Base-by-base conservation (phyloP, 2,888 invertebrate genomes). In the Melipona bicolor region DNA sequence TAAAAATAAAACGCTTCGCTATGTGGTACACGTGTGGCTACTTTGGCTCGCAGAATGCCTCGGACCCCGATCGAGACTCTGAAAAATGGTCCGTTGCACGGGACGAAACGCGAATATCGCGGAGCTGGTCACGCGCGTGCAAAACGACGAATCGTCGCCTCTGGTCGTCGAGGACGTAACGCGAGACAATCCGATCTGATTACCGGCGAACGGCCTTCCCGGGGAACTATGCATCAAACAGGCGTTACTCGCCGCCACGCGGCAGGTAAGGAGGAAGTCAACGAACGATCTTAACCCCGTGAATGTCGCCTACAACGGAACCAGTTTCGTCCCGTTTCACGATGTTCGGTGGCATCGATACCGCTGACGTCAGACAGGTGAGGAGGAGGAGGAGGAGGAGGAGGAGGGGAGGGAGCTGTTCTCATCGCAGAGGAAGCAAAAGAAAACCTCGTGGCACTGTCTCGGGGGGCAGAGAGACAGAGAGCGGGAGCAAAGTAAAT, bases 211-310 rank as follows among this genome's bases (percentile, higher is more conserved):
- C 64, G 79, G 11, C 69, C 79, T 73, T 79, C 79, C 49, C 15
- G 50, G 49, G n/a, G 50, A 36, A 64, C 62, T 69, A 81, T 56
- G 62, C 68, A 17, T 65, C 52, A 24, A 67, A 70, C 64, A 43
- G 27, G 62, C 77, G 64, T 69, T 79, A 70, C 76, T 24, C 43
- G 56, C 52, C 19, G 27, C 17, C 59, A 21, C 36, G 9, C 36
- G 36, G 9, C 43, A 43, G 43, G 43, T 43, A 43, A 43, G n/a
- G 54, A 36, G 64, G 21, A 61, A 80, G 82, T 80, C 82, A 83
- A 83, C 80, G 82, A 75, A 83, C 82, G 82, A 75, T 82, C 82
- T 75, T 70, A 79, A 82, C 80, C 82, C 43, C 82, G 80, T 75
- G 67, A 82, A 80, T 67, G 80, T 75, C 82, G 65, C 80, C 64